Evolutionary conservation across 2,797 vertebrate species (phyloP), one percentile per base, ranked within the genome.

Genomic region (Gymnocypris eckloni): DNA sequence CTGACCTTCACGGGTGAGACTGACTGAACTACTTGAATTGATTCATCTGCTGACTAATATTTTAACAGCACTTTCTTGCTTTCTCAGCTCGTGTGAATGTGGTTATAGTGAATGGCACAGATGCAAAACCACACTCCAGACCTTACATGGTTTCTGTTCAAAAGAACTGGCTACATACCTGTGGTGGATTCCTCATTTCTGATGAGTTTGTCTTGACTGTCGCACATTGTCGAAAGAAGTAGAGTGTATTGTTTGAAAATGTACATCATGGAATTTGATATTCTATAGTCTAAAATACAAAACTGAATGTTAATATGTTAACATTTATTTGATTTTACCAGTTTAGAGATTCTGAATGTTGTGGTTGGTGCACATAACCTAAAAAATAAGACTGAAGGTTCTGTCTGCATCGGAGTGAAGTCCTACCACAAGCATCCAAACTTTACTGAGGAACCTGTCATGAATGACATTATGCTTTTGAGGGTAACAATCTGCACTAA

Each of bases 61-160:
- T 28, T 25, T 45, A 13, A 10, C 6, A 11, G 2, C 71, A 4
- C 59, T 61, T n/a, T 71, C n/a, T 80, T 2, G 11, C 8, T 11
- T 28, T 86, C 43, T 73, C 76, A 88, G 85, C 6, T 89, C 78
- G 45, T 66, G 28, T 64, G 88, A 88, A 72, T 66, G 25, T 56
- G 88, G 88, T 37, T 28, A 92, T 91, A 16, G 79, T 91, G 50
- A 90, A 90, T 39, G 90, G 91, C 81, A 67, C 37, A 1, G 76
- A 88, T n/a, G 81, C 69, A 3, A 83, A 52, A 56, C 70, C 0
- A 0, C 2, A 37, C 89, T 94, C 92, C 67, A 77, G 83, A 73
- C 89, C 89, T 15, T 95, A 93, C 45, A 94, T 95, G 93, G 94
- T 86, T 85, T 95, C 94, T 0, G 70, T 95, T 78, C 94, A 95